A percentile compares a stretch with the other conserved stretches of the same genome.
phyloP scores from a whole-genome alignment of 2,113 vertebrate species.

The Nothocercus nigrocapillus region DNA sequence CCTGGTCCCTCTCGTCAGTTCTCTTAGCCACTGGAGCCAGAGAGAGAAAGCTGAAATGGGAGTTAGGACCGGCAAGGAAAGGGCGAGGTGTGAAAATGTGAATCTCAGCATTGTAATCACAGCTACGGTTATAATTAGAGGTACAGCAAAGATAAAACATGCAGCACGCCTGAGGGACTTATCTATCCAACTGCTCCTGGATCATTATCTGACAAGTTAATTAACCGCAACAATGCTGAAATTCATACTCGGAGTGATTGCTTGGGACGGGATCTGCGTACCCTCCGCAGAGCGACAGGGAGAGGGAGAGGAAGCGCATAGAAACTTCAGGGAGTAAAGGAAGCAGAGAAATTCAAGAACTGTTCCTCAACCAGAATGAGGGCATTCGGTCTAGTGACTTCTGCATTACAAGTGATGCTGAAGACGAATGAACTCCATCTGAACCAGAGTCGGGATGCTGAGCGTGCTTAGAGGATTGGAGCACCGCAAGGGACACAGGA shows the following conservation, averaged over 20 bases:
- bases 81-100: background rate
- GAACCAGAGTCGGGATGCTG: background rate
- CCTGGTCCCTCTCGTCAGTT: background rate
- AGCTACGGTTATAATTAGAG: background rate
- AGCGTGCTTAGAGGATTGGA: background rate
- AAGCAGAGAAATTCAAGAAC: background rate
- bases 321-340: background rate
- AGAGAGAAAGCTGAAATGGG: background rate
- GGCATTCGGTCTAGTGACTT: background rate
- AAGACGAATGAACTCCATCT: background rate
- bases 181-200: background rate
- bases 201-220: slow-evolving; percentile 33
- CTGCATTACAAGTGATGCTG: background rate
- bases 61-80: background rate
- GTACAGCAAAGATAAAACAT: background rate
- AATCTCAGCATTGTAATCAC: background rate
- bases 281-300: background rate
- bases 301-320: background rate
- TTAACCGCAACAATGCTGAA: background rate
- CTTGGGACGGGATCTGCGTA: background rate
- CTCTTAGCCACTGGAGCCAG: background rate
- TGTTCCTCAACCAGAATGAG: background rate
- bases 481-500: background rate
- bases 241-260: background rate
- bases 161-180: background rate